Percentiles rank a stretch among this genome's conserved stretches.
Evolutionary conservation across 2,888 invertebrate species (phyloP).

Genomic region (Willowsia nigromaculata): DNA sequence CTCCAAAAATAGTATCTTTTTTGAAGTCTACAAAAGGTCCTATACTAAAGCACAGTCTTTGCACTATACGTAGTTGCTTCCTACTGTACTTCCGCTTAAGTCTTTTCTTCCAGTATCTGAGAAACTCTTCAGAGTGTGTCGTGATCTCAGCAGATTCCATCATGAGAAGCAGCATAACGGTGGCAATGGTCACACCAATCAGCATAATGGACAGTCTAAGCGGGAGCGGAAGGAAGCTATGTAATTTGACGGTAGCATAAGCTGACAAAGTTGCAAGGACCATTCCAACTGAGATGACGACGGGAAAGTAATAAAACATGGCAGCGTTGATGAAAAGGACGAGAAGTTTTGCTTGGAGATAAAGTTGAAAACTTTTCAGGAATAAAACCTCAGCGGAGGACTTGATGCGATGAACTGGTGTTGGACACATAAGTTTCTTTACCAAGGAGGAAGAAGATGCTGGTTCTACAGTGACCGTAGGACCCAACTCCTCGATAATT

Average conservation of each 20-base stretch:
- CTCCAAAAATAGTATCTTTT: constrained; percentile 55
- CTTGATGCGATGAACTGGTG: constrained; percentile 38
- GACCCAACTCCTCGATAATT: constrained; percentile 58
- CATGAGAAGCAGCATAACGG: constrained; percentile 55
- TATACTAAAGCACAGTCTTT: constrained; percentile 50
- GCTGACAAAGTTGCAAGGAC: constrained; percentile 60
- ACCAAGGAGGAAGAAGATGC: constrained; percentile 38
- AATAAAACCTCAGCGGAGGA: constrained; percentile 65
- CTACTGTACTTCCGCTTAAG: constrained; percentile 40
- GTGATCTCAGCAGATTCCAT: constrained; percentile 55
- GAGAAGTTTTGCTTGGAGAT: constrained; percentile 65
- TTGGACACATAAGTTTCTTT: constrained; percentile 58
- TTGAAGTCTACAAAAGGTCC: constrained; percentile 61
- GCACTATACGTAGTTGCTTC: constrained; percentile 61
- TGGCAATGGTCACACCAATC: constrained; percentile 63
- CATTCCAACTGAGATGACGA: constrained; percentile 62
- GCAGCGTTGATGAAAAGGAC: constrained; percentile 63
- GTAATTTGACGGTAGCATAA: constrained; percentile 63
- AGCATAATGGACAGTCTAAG: constrained; percentile 54
- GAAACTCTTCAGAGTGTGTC: constrained; percentile 57
- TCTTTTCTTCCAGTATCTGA: constrained; percentile 55
- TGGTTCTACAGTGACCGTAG: constrained; percentile 40
- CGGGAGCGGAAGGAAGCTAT: constrained; percentile 56
- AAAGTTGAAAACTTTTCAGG: constrained; percentile 64
- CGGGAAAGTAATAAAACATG: constrained; percentile 64